Evolutionary conservation across 2,888 invertebrate species (phyloP).

Genomic region (Acleris holmiana): DNA sequence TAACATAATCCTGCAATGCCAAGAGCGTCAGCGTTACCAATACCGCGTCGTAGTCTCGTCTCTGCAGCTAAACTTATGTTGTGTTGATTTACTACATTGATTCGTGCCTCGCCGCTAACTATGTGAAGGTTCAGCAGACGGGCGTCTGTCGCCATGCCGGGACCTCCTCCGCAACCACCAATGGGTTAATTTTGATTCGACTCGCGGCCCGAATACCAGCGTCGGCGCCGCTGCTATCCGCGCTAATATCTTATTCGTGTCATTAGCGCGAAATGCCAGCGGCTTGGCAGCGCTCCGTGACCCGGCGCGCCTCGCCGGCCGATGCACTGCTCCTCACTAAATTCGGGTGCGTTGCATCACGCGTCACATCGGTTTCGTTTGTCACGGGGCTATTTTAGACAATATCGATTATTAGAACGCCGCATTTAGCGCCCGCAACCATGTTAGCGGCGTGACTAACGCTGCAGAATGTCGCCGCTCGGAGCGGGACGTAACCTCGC

Average conservation of each 20-base stretch:
- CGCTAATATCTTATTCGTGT: constrained; percentile 83
- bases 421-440: constrained; percentile 66
- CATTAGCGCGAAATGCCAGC: constrained; percentile 83
- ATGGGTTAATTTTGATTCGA: constrained; percentile 65
- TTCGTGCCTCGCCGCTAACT: background rate
- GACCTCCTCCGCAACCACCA: constrained; percentile 21
- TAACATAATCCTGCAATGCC: constrained; percentile 31
- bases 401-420: constrained; percentile 82
- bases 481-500: constrained; percentile 68
- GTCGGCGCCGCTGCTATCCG: constrained; percentile 69
- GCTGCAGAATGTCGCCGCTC: constrained; percentile 47
- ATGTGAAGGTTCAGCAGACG: background rate
- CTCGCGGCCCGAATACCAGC: constrained; percentile 68
- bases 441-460: constrained; percentile 64
- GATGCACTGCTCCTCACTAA: constrained; percentile 79
- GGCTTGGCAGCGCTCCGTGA: constrained; percentile 72
- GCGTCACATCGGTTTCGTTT: constrained; percentile 82
- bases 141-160: constrained; percentile 18
- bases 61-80: too few species aligned
- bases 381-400: constrained; percentile 81
- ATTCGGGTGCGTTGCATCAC: constrained; percentile 82
- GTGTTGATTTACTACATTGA: background rate
- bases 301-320: constrained; percentile 62
- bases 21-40: constrained; percentile 26
- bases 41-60: constrained; percentile 8